Percentiles rank a stretch among this genome's conserved stretches.
Evolutionary conservation across 2,113 vertebrate species (phyloP).

Genomic region (Xyrauchen texanus): DNA sequence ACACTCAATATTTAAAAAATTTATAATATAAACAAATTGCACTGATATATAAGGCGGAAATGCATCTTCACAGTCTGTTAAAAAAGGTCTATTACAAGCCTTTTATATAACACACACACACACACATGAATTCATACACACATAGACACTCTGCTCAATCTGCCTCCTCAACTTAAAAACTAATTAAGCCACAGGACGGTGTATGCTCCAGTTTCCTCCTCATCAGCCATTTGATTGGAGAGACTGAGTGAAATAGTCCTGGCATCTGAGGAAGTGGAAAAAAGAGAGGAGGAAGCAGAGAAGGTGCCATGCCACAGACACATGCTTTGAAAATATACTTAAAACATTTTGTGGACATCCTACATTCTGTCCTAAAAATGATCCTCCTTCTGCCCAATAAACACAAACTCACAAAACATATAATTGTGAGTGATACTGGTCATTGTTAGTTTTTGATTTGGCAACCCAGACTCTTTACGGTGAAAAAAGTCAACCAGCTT

Average conservation of each 20-base stretch:
- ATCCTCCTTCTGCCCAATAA: background rate
- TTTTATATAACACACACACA: conserved; percentile 40
- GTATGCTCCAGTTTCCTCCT: conserved; percentile 51
- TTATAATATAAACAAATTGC: no score
- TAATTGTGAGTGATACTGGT: no score
- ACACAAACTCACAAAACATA: background rate
- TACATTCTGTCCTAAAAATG: background rate
- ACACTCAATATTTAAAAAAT: no score
- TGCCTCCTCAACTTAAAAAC: conserved; percentile 51
- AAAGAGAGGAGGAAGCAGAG: background rate
- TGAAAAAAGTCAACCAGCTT: no score
- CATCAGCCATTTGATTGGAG: conserved; percentile 33
- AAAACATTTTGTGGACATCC: background rate
- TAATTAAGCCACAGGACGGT: conserved; percentile 56
- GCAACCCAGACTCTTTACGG: no score
- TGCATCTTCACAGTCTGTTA: no score
- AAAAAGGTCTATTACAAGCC: conserved; percentile 45
- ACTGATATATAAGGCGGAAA: no score
- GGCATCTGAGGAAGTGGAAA: conserved; percentile 3
- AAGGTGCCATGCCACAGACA: conserved; percentile 9
- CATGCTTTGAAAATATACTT: conserved; percentile 24
- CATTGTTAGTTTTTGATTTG: no score
- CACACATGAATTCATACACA: conserved; percentile 20
- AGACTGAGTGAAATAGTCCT: conserved; percentile 37
- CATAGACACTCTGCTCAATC: conserved; percentile 5